A percentile compares a stretch with the other conserved stretches of the same genome.
These are phyloP conservation scores for Spermophilus dauricus DNA, from an alignment of 2,113 vertebrate genomes.

Conservation along the genomic window DNA sequence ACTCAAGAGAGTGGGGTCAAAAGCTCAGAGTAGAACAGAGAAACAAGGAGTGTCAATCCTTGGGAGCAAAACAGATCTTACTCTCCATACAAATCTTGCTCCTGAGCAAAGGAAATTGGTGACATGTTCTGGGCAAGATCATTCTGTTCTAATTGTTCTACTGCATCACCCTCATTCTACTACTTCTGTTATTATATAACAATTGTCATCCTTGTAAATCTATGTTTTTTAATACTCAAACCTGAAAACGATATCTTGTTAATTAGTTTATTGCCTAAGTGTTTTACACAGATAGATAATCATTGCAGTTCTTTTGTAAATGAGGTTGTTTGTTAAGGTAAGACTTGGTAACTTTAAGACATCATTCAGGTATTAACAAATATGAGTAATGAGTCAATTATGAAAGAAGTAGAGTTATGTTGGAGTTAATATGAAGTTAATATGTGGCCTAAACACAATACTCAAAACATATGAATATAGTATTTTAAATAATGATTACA, in stretches of 20 bases:
- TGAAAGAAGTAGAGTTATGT: not conserved
- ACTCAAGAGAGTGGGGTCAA: not conserved
- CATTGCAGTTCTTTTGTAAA: not conserved
- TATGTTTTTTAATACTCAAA: not conserved
- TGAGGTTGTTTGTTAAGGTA: not conserved
- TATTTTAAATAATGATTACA: not conserved
- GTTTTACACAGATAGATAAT: not conserved
- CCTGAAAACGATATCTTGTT: not conserved
- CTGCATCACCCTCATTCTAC: not conserved
- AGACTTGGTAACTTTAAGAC: not conserved
- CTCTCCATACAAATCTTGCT: not conserved
- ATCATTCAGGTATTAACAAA: not conserved
- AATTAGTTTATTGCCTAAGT: not conserved
- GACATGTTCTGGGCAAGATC: not conserved
- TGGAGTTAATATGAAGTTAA: not conserved
- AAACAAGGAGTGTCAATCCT: accelerated
- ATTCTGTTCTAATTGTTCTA: not conserved
- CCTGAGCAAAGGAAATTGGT: not conserved
- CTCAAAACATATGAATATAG: not conserved
- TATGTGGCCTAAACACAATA: not conserved
- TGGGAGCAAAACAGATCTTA: not conserved
- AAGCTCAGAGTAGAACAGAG: not conserved
- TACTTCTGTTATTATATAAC: not conserved
- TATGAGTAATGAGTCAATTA: not conserved
- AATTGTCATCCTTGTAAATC: not conserved